phyloP scores from a whole-genome alignment of 2,113 vertebrate genomes.

The Antidorcas marsupialis region DNA sequence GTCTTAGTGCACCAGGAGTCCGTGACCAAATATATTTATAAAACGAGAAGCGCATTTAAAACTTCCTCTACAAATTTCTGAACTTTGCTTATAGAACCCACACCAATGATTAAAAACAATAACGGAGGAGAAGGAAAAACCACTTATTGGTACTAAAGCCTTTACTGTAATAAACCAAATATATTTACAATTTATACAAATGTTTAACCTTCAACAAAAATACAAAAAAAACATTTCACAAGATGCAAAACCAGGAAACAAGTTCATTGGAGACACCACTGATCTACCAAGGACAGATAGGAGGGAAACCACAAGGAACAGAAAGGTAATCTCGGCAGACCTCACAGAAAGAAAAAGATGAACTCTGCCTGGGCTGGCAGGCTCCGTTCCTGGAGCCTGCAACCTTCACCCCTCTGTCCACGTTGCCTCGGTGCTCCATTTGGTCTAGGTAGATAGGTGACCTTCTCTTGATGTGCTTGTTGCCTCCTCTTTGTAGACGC shows the following conservation, averaged over 20 bases:
- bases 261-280: constrained; percentile 81
- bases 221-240: constrained; percentile 84
- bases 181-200: constrained; percentile 98
- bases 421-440: constrained; percentile 52
- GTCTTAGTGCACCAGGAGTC: background rate
- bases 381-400: constrained; percentile 65
- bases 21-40: background rate
- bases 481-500: constrained; percentile 70
- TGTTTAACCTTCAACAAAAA: constrained; percentile 88
- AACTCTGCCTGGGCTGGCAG: constrained; percentile 72
- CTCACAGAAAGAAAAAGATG: constrained; percentile 61
- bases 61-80: constrained; percentile 64
- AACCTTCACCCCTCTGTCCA: constrained; percentile 67
- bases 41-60: constrained; percentile 59
- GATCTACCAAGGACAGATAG: constrained; percentile 78
- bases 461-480: constrained; percentile 51
- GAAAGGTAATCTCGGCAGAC: constrained; percentile 75
- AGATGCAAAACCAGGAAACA: constrained; percentile 83
- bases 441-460: constrained; percentile 65
- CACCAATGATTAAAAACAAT: constrained; percentile 65
- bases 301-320: constrained; percentile 79
- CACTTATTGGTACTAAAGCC: constrained; percentile 90
- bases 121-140: constrained; percentile 75
- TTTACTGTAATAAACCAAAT: constrained; percentile 95
- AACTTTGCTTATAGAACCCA: constrained; percentile 73